phyloP scores from a whole-genome alignment of 2,113 vertebrate genomes.

The Psilopogon haemacephalus region DNA sequence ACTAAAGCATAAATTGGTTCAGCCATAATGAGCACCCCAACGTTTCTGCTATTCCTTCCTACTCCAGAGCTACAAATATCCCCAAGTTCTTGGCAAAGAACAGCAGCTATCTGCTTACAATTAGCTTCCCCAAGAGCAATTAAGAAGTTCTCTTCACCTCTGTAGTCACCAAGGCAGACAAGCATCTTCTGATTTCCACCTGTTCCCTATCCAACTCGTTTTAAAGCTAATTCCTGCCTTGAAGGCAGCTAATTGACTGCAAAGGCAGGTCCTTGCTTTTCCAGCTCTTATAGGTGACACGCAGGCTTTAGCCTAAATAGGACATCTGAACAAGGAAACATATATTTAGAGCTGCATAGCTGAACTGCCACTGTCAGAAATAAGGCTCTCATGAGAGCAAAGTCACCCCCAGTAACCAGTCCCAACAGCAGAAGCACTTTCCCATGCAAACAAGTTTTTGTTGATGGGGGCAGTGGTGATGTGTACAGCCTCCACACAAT shows the following conservation, averaged over 20 bases:
- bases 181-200: background rate
- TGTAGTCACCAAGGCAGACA: background rate
- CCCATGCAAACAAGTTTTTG: background rate
- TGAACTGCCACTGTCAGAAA: background rate
- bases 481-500: background rate
- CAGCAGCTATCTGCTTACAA: background rate
- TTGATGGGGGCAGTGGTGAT: background rate
- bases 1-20: background rate
- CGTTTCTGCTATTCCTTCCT: background rate
- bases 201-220: background rate
- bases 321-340: background rate
- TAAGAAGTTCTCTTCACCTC: background rate
- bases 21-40: accelerated
- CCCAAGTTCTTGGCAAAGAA: background rate
- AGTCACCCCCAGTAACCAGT: background rate
- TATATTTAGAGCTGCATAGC: background rate
- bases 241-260: background rate
- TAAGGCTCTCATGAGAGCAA: background rate
- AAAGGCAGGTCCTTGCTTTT: background rate
- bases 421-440: background rate
- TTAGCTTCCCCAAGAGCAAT: background rate
- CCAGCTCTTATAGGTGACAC: background rate
- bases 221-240: background rate
- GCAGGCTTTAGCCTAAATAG: background rate
- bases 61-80: background rate